Base-by-base conservation (phyloP, 2,113 vertebrate species). In the Pelusios castaneus region DNA sequence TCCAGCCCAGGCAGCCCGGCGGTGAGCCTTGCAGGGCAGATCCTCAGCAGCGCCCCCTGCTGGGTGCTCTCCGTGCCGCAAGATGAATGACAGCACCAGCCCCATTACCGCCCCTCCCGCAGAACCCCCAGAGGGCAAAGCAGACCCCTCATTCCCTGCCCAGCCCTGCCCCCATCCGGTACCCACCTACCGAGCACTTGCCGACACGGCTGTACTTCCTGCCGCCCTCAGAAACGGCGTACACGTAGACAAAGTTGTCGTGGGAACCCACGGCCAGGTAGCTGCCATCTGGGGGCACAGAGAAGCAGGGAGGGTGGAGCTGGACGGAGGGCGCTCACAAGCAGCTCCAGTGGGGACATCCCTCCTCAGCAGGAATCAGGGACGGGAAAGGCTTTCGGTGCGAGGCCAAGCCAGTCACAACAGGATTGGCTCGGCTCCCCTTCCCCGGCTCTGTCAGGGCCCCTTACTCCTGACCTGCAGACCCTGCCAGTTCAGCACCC, bases 181-280 rank as follows among this genome's bases (percentile, higher is more conserved):
- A 25, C 43, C 56, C 14, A 73, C 95, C 91, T 70, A 99, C 98
- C 43, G 97, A 98, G 95, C 98, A 99, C 97, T 98, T 98, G 80
- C 98, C 98, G 41, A 97, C 95, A 2, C 98, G 98, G 87, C 96
- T 98, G 95, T 98, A 98, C 90, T 98, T 98, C n/a, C 97, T 96
- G 75, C 98, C 98, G 4, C 96, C 97, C 80, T 99, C 98, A 2
- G 97, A 98, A 86, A 98, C 98, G 17, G 97, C 97, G 78, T 99
- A 99, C 96, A 99, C 98, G 98, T 99, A 99, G 97, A 99, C 98
- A 97, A 99, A 98, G 98, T 99, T 99, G 96, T 99, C 99, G 75
- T 99, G 98, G 90, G 99, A 99, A 24, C 97, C 98, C 8, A 99
- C 97, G 2, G 98, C 98, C 95, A 99, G 96, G 94, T 98, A 98